Percentiles rank a stretch among this genome's conserved stretches.
phyloP scores from a whole-genome alignment of 2,113 vertebrate species.

The Hystrix brachyura region DNA sequence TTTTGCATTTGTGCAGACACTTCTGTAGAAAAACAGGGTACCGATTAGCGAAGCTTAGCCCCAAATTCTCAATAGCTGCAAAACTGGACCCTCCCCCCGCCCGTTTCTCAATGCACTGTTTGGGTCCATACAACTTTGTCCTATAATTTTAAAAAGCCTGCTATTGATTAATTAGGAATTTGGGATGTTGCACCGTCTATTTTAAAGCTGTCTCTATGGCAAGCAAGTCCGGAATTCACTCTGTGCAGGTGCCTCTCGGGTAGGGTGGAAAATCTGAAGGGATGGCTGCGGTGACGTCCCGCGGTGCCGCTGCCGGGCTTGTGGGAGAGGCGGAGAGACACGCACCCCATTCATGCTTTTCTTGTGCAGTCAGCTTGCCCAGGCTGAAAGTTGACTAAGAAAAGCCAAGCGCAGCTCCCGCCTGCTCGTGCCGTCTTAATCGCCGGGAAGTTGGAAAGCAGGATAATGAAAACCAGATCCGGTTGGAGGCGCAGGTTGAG shows the following conservation, averaged over 20 bases:
- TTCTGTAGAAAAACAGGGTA: constrained; percentile 14
- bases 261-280: not conserved
- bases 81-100: not conserved
- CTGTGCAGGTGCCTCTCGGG: constrained; percentile 22
- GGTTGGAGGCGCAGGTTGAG: constrained; percentile 70
- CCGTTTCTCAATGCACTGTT: not conserved
- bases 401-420: constrained; percentile 54
- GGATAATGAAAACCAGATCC: constrained; percentile 76
- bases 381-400: constrained; percentile 74
- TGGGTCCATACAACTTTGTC: not conserved
- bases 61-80: not conserved
- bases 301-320: not conserved
- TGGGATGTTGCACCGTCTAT: not conserved
- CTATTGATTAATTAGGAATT: constrained; percentile 13
- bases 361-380: constrained; percentile 59
- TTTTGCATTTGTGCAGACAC: not conserved
- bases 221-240: not conserved
- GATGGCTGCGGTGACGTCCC: not conserved
- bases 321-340: not conserved
- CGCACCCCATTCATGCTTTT: constrained; percentile 69
- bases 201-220: not conserved
- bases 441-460: constrained; percentile 61
- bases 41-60: not conserved
- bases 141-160: not conserved
- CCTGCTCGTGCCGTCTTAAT: constrained; percentile 65